Evolutionary conservation across 2,113 vertebrate genomes (phyloP).

Genomic region (Callipepla squamata): DNA sequence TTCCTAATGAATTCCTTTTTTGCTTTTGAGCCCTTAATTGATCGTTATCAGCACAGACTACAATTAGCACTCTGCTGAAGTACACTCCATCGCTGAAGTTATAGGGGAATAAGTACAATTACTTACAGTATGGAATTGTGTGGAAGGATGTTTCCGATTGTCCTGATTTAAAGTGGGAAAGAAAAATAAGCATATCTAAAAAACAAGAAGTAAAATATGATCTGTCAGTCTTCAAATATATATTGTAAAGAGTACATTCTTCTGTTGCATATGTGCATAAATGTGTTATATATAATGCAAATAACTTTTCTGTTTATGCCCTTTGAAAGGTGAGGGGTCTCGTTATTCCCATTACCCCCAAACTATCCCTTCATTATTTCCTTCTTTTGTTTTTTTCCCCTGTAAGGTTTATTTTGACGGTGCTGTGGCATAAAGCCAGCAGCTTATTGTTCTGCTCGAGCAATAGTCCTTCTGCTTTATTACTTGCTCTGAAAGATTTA

Average conservation of each 20-base stretch:
- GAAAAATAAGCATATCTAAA: neutral
- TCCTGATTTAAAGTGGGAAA: neutral
- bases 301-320: neutral
- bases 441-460: neutral
- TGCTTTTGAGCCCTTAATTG: neutral
- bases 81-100: neutral
- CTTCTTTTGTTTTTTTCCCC: neutral
- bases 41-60: neutral
- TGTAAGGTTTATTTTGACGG: neutral
- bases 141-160: neutral
- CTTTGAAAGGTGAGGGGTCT: conserved; percentile 23
- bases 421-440: neutral
- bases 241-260: neutral
- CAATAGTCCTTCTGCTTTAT: neutral
- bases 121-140: neutral
- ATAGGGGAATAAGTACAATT: neutral
- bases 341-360: no score
- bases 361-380: neutral
- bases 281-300: neutral
- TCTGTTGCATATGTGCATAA: neutral
- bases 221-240: neutral
- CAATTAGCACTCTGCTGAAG: neutral
- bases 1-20: neutral
- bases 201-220: neutral
- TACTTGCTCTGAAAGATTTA: neutral